Base-by-base conservation (phyloP, 37 sponge, comb jelly and placozoan species). In the Crambe crambe region DNA sequence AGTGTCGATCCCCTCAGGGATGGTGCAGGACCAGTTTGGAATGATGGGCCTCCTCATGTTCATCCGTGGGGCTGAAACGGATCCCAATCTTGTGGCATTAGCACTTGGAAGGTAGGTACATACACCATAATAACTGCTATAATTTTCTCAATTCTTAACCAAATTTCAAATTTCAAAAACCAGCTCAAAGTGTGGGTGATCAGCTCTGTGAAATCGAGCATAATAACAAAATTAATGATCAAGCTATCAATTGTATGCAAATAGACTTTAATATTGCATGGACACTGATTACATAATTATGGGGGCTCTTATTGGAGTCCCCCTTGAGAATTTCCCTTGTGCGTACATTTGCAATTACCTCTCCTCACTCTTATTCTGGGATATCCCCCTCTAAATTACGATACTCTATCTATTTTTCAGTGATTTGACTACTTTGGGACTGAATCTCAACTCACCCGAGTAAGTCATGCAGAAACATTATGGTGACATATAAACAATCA, bases 11-110 rank as follows among this genome's bases (percentile, higher is more conserved):
- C 97, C 97, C 2, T 88, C 95, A 30, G 90, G 93, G 2, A 99
- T 99, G 99, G 95, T 96, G n/a, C 95, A 87, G 64, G 97, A 99
- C 71, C 99, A 99, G 70, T 99, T 95, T 87, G 99, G 99, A 23
- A 96, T 99, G 95, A 87, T 96, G 77, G 99, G 99, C 10, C 75
- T 99, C 0, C 89, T 99, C 43, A 90, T 97, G 0, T 99, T 99
- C 67, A 99, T 99, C 67, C 72, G 99, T 59, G 94, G 92, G 17
- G 97, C 97, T 26, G 99, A 99, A 58, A 91, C 95, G 35, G 97
- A 96, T 39, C 97, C 93, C 3, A 94, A 92, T 40, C 82, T 99
- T 0, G 95, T 96, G 5, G 90, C 97, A 37, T 83, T 99, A 20
- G 99, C 99, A 27, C 87, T 99, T 3, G 99, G 99, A 32, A 95